These are phyloP conservation scores for Megalopta genalis DNA, from an alignment of 1,140 invertebrate genomes.

Conservation along the genomic window DNA sequence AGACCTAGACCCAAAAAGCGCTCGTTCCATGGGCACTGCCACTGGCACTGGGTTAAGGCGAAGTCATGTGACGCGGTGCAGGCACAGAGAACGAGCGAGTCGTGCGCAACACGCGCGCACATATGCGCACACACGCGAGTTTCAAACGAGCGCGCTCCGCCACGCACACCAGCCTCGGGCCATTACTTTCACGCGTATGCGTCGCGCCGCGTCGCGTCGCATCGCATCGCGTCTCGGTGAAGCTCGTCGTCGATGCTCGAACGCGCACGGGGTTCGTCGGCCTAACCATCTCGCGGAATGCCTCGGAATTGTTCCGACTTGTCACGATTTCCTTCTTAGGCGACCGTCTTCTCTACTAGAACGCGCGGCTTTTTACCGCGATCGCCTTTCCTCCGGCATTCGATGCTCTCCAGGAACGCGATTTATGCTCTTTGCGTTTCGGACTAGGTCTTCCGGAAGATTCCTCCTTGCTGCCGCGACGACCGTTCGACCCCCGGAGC, in stretches of 20 bases:
- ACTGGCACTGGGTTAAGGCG: conserved; percentile 73
- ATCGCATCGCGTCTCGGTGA: too few relatives aligned
- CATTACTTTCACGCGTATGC: conserved; percentile 51
- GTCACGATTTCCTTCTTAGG: conserved; percentile 15
- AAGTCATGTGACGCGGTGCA: conserved; percentile 63
- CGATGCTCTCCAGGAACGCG: not conserved
- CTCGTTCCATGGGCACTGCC: conserved; percentile 62
- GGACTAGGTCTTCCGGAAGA: too few relatives aligned
- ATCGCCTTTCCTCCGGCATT: not conserved
- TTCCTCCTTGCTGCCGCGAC: too few relatives aligned
- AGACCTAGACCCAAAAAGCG: conserved; percentile 78
- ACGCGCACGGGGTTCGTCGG: conserved; percentile 16
- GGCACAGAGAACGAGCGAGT: conserved; percentile 17
- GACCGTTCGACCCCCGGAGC: too few relatives aligned
- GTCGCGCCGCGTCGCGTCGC: conserved; percentile 7
- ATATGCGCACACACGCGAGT: conserved; percentile 4
- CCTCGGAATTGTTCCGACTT: conserved; percentile 22
- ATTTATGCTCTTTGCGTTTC: not conserved
- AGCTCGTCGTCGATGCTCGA: too few relatives aligned
- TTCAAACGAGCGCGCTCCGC: not conserved
- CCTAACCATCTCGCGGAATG: conserved; percentile 33
- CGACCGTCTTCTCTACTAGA: conserved; percentile 1
- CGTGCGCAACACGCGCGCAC: conserved; percentile 13
- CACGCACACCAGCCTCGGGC: not conserved
- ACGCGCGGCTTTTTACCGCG: not conserved